phyloP scores from a whole-genome alignment of 2,113 vertebrate species.

The Pachyramphus minor region DNA sequence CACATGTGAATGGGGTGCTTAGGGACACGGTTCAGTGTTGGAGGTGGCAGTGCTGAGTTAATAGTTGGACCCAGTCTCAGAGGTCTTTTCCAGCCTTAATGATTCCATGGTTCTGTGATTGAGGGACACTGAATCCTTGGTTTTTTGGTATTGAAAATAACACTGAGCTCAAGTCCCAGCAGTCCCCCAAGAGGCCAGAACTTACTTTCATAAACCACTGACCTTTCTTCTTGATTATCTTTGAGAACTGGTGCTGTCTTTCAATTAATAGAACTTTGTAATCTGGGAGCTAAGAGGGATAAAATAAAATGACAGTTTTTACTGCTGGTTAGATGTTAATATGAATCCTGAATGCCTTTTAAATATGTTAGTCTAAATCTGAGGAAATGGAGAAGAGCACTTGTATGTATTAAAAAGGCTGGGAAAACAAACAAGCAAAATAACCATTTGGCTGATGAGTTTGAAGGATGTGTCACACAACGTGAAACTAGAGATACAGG shows the following conservation, averaged over 20 bases:
- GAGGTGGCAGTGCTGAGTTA: not conserved
- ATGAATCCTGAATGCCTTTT: not conserved
- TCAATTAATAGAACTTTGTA: constrained; percentile 54
- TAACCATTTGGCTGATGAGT: not conserved
- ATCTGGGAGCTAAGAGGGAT: constrained; percentile 4
- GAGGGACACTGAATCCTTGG: not conserved
- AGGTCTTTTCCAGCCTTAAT: not conserved
- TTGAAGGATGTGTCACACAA: not conserved
- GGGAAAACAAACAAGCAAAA: not conserved
- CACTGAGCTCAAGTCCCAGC: not conserved
- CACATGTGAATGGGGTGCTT: not conserved
- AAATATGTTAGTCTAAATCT: constrained; percentile 1
- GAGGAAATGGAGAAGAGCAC: not conserved
- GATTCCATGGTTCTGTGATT: not conserved
- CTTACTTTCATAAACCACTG: constrained; percentile 33
- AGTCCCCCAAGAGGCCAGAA: constrained; percentile 1
- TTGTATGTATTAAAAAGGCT: constrained; percentile 10
- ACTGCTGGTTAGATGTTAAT: not conserved
- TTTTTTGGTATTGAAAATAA: not conserved
- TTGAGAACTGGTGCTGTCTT: constrained; percentile 42
- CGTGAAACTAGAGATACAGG: not conserved
- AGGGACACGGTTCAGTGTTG: not conserved
- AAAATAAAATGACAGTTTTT: constrained; percentile 12
- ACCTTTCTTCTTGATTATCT: constrained; percentile 62
- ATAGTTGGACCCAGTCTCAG: not conserved